Evolutionary conservation across 2,797 vertebrate species (phyloP), one percentile per base, ranked within the genome.

Genomic region (Sebastes itinus): DNA sequence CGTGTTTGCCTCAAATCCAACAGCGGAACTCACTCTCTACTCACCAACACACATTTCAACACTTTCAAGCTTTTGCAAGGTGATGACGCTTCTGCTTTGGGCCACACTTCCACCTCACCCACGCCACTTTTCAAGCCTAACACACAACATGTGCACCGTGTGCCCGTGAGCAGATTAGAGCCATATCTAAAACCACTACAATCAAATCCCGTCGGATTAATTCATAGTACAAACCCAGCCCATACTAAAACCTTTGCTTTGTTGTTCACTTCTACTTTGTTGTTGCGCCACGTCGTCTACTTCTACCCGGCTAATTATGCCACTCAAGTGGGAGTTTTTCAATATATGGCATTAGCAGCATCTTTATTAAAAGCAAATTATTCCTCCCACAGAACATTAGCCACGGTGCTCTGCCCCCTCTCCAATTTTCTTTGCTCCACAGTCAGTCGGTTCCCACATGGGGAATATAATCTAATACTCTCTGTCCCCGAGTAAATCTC

Each of bases 141-240:
- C 32, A 55, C 59, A 59, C 69, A 84, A 67, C 66, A 81, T 71
- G 64, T 81, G 35, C 46, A 30, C 23, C 71, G 20, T 18, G 28
- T 42, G 18, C 69, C 77, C 23, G 14, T 25, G 75, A 79, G 81
- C 80, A 93, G 88, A 90, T 93, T 92, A 91, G 72, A 42, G 73
- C 60, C 75, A 78, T 86, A 89, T 88, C 81, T 86, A 82, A 89
- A 91, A 82, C 79, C 78, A 82, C 81, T 65, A 84, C 71, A 84
- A 88, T 89, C 75, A 87, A 86, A 90, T 87, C 78, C 75, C 2
- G 1, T 58, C n/a, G 10, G 85, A 90, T 92, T 90, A 88, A 82
- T 49, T 72, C 70, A 61, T 61, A 61, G 77, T 66, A 71, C 82
- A 88, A 87, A 88, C 60, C 52, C n/a, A 78, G 59, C 52, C 52